These are phyloP conservation scores for Lasaia peninsularis DNA, from an alignment of 1,140 invertebrate species.

Conservation along the genomic window DNA sequence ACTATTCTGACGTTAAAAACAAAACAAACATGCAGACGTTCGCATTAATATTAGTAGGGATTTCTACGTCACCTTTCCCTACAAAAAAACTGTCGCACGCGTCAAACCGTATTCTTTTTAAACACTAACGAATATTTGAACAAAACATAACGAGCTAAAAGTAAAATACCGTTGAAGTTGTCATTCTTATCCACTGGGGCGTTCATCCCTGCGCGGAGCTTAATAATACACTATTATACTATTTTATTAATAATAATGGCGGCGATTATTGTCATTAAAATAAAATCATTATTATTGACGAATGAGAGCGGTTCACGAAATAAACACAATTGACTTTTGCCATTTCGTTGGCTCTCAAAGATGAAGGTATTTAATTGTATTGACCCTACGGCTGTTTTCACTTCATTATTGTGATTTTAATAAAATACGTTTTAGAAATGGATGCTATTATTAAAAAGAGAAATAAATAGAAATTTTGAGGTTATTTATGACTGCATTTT, in stretches of 20 bases:
- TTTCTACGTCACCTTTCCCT: neutral
- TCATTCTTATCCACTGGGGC: conserved; percentile 66
- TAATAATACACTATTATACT: conserved; percentile 64
- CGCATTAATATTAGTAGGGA: neutral
- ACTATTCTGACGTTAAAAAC: neutral
- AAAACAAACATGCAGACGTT: neutral
- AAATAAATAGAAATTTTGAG: neutral
- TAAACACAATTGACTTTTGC: conserved; percentile 72
- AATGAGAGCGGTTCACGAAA: conserved; percentile 46
- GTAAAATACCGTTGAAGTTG: conserved; percentile 60
- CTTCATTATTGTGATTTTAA: conserved; percentile 37
- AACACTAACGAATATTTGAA: conserved; percentile 44
- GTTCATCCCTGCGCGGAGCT: conserved; percentile 61
- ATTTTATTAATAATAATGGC: conserved; percentile 59
- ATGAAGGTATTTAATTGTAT: conserved; percentile 57
- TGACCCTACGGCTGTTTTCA: conserved; percentile 54
- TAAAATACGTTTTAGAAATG: neutral
- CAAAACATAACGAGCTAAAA: conserved; percentile 43
- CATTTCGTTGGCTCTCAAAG: conserved; percentile 62
- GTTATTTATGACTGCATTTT: too few species aligned
- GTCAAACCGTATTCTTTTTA: conserved; percentile 32
- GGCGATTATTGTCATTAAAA: conserved; percentile 59
- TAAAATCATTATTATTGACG: conserved; percentile 62
- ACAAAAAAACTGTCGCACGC: conserved; percentile 23
- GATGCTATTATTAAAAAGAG: neutral